Conservation (phyloP, 2,888 invertebrate species). For the Monopis laevigella region DNA sequence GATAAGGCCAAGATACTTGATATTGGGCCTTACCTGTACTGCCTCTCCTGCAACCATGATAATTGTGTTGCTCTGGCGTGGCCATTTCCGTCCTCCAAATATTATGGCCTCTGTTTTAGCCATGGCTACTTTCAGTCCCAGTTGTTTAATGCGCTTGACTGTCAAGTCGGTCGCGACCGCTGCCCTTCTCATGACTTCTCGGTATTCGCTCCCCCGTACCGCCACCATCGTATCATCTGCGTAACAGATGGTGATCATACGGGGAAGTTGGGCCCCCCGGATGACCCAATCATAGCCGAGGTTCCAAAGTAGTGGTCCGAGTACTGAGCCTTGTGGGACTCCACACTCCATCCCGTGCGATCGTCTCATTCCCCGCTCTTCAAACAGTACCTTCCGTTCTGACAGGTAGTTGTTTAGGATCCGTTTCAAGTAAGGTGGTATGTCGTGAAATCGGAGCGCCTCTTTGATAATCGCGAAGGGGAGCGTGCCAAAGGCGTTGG, state of each 20-base stretch:
- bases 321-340: conserved; percentile 19
- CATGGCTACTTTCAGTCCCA: neutral
- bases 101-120: neutral
- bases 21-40: conserved; percentile 9
- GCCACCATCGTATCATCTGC: conserved; percentile 18
- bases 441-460: conserved; percentile 19
- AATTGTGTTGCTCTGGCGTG: neutral
- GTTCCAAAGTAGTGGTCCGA: conserved; percentile 17
- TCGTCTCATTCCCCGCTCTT: neutral
- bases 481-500: conserved; percentile 20
- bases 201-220: conserved; percentile 5
- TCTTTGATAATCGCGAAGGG: conserved; percentile 20
- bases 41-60: conserved; percentile 4
- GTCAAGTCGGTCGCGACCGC: neutral
- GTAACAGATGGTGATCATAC: conserved; percentile 10
- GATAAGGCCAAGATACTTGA: conserved; percentile 17
- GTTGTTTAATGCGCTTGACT: neutral
- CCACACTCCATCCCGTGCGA: conserved; percentile 10
- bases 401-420: conserved; percentile 15
- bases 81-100: neutral
- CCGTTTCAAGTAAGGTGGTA: conserved; percentile 18
- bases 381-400: neutral
- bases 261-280: neutral
- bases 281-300: conserved; percentile 13
- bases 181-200: neutral